These are phyloP conservation scores for Platyscapa corneri DNA, from an alignment of 1,140 invertebrate genomes.

Conservation along the genomic window DNA sequence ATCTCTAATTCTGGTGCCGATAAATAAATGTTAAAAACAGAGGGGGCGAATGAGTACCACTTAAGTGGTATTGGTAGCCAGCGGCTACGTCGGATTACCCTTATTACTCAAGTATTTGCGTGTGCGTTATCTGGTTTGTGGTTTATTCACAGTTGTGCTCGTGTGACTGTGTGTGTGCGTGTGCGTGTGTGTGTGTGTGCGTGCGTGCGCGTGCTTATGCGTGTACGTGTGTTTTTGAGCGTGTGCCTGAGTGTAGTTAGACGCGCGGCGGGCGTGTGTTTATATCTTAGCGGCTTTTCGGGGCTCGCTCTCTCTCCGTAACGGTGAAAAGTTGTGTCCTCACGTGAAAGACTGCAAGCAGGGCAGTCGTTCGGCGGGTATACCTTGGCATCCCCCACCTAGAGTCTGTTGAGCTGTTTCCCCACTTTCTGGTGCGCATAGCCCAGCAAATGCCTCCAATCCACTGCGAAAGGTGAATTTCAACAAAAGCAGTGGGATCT, in stretches of 20 bases:
- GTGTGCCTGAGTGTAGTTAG: too few species aligned
- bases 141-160: too few species aligned
- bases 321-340: slow-evolving; percentile 44
- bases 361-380: slow-evolving; percentile 32
- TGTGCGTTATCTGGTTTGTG: background rate
- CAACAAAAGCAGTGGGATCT: background rate
- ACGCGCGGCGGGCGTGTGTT: too few species aligned
- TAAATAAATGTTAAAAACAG: background rate
- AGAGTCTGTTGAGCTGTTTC: slow-evolving; percentile 52
- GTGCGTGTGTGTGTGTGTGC: background rate
- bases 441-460: background rate
- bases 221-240: background rate
- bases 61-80: background rate
- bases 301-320: background rate
- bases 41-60: background rate
- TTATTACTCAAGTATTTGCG: background rate
- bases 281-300: background rate
- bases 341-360: slow-evolving; percentile 41
- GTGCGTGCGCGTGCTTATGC: background rate
- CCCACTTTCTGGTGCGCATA: slow-evolving; percentile 66
- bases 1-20: slow-evolving; percentile 52
- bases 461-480: slow-evolving; percentile 9
- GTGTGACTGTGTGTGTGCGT: background rate
- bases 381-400: slow-evolving; percentile 49
- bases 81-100: background rate